Conservation (phyloP, 2,888 invertebrate species). For the Steinernema hermaphroditum region DNA sequence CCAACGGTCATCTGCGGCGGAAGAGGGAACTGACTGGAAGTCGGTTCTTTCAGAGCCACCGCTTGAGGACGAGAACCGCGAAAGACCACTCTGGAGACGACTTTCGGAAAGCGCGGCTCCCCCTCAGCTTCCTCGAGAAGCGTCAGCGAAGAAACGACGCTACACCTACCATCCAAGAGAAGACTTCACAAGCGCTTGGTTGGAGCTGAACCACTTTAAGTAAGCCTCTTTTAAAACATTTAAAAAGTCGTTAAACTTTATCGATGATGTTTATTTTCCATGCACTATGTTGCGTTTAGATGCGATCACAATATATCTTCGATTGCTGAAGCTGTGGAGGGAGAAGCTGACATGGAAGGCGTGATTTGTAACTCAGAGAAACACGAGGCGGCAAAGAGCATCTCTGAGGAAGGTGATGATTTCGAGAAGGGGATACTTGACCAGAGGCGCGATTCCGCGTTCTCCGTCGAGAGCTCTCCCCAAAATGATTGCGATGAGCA, state of each 20-base stretch:
- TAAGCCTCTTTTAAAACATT: slow-evolving; percentile 36
- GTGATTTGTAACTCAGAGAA: background rate
- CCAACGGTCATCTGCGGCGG: slow-evolving; percentile 9
- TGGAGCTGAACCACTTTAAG: slow-evolving; percentile 48
- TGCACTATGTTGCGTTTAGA: background rate
- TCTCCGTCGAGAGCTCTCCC: background rate
- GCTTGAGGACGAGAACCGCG: background rate
- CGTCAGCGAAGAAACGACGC: slow-evolving; percentile 28
- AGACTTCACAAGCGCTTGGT: slow-evolving; percentile 46
- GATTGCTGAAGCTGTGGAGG: background rate
- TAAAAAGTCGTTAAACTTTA: slow-evolving; percentile 2
- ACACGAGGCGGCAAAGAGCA: background rate
- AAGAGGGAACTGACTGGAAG: background rate
- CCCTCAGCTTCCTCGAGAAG: background rate
- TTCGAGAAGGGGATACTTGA: background rate
- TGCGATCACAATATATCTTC: background rate
- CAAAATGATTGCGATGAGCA: background rate
- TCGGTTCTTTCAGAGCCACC: background rate
- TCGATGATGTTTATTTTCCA: background rate
- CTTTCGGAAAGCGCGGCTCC: slow-evolving; percentile 7
- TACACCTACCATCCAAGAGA: slow-evolving; percentile 30
- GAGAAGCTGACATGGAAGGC: slow-evolving; percentile 22
- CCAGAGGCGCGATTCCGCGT: background rate
- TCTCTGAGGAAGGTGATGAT: background rate
- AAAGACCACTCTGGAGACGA: slow-evolving; percentile 7